These are phyloP conservation scores for Cydia splendana DNA, from an alignment of 1,140 invertebrate species.

Conservation along the genomic window DNA sequence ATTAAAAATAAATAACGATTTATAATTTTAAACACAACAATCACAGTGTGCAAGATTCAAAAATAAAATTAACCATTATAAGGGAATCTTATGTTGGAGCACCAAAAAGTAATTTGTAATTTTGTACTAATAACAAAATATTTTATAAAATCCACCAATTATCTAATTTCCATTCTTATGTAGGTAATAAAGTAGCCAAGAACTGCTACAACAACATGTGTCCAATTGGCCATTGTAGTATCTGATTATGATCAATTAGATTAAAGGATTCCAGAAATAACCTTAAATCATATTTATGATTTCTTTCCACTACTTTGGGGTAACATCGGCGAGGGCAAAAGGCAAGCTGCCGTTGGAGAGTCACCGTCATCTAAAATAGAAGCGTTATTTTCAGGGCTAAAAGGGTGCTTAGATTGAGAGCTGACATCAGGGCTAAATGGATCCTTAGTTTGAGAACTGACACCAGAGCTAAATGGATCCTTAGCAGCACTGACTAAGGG, in stretches of 20 bases:
- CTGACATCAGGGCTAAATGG: conserved; percentile 33
- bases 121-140: conserved; percentile 4
- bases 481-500: conserved; percentile 37
- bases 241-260: no score
- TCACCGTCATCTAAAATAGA: conserved; percentile 82
- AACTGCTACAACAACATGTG: no score
- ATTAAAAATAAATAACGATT: conserved; percentile 5
- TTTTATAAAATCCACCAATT: neutral
- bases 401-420: conserved; percentile 14
- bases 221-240: no score
- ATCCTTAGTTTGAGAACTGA: conserved; percentile 13
- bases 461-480: conserved; percentile 33
- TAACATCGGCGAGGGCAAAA: conserved; percentile 83
- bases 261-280: no score
- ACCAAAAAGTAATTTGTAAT: conserved; percentile 35
- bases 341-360: conserved; percentile 79
- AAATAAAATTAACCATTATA: neutral
- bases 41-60: conserved; percentile 17
- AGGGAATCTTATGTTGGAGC: conserved; percentile 22
- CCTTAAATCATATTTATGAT: conserved; percentile 38
- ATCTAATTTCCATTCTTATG: no score
- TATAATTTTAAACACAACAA: conserved; percentile 2
- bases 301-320: conserved; percentile 68
- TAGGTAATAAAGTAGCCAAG: no score
- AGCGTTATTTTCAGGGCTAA: conserved; percentile 23